Percentiles rank a stretch among this genome's conserved stretches.
Evolutionary conservation across 2,113 vertebrate genomes (phyloP).

Genomic region (Procavia capensis): DNA sequence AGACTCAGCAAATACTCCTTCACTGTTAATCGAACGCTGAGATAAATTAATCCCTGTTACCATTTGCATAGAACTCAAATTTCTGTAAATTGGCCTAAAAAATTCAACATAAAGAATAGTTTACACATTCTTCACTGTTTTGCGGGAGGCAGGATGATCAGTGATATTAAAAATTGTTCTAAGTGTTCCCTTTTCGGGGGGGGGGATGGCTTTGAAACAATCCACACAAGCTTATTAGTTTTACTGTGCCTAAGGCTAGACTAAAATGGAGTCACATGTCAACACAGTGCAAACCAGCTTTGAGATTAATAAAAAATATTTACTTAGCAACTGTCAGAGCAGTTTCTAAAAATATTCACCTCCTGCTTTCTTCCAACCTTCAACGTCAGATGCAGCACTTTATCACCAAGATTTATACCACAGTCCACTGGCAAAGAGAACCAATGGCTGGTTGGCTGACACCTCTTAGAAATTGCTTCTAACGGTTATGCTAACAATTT

Average conservation of each 20-base stretch:
- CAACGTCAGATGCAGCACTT: conserved; percentile 8
- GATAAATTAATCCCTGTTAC: background rate
- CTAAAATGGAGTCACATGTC: background rate
- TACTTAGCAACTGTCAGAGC: conserved; percentile 65
- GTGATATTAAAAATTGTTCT: background rate
- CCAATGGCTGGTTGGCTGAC: background rate
- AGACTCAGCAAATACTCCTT: background rate
- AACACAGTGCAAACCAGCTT: conserved; percentile 3
- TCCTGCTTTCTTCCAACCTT: background rate
- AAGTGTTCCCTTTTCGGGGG: background rate
- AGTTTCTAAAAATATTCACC: conserved; percentile 62
- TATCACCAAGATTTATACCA: background rate
- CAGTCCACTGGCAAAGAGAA: background rate
- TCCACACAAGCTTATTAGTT: background rate
- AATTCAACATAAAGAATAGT: background rate
- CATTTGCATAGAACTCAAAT: background rate
- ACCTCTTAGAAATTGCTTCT: conserved; percentile 13
- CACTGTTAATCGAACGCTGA: background rate
- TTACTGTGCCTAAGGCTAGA: conserved; percentile 10
- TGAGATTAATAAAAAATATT: conserved; percentile 64
- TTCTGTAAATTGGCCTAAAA: background rate
- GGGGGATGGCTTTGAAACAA: background rate
- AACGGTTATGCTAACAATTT: conserved; percentile 21
- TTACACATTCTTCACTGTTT: background rate
- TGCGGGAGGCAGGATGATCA: background rate